phyloP scores from a whole-genome alignment of 1,140 invertebrate species.

The Bilobella aurantiaca region DNA sequence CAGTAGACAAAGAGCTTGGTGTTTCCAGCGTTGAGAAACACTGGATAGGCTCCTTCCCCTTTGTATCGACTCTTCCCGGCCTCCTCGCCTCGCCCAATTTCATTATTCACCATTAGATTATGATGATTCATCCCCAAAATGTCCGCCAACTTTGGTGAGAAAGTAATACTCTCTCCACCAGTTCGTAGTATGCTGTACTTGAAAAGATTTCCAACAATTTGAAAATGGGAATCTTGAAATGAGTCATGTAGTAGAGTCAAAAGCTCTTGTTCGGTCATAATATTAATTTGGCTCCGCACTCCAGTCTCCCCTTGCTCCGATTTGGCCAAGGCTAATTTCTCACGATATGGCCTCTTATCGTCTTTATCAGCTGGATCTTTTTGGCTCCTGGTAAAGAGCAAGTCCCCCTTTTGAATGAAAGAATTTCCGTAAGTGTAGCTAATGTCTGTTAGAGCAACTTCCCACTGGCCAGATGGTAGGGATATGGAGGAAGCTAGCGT shows the following conservation, averaged over 20 bases:
- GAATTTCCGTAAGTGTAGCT: background rate
- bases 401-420: background rate
- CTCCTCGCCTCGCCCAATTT: background rate
- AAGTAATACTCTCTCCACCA: background rate
- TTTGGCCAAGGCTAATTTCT: too few species aligned
- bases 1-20: slow-evolving; percentile 36
- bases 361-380: too few species aligned
- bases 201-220: background rate
- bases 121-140: too few species aligned
- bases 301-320: too few species aligned
- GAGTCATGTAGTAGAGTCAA: background rate
- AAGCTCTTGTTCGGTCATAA: background rate
- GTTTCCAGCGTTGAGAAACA: slow-evolving; percentile 1
- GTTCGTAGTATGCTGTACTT: background rate
- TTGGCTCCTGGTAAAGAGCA: too few species aligned
- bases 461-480: background rate
- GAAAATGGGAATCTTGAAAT: background rate
- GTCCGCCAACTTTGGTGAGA: background rate
- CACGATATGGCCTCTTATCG: too few species aligned
- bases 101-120: too few species aligned
- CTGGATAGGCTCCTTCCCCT: background rate
- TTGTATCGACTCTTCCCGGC: background rate
- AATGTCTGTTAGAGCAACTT: background rate
- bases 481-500: background rate
- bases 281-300: too few species aligned